A percentile compares a stretch with the other conserved stretches of the same genome.
Evolutionary conservation across 2,113 vertebrate species (phyloP).

Genomic region (Atlantisia rogersi): DNA sequence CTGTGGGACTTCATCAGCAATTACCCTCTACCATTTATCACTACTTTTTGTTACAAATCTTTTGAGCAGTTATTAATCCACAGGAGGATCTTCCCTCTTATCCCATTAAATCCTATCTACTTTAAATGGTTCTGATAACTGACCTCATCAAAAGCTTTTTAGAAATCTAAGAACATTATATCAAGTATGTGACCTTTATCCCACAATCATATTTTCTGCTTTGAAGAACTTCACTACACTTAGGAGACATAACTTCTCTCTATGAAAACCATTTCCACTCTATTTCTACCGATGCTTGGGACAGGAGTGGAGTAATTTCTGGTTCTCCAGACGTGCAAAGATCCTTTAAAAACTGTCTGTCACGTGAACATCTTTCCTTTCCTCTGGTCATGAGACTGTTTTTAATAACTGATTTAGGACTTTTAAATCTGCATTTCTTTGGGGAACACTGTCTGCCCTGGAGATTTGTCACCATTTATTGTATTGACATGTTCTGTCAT

Average conservation of each 20-base stretch:
- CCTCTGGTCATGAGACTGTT: not conserved
- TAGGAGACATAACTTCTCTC: not conserved
- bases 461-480: not conserved
- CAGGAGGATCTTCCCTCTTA: slow-evolving; percentile 43
- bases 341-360: not conserved
- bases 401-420: not conserved
- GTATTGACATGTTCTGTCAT: not conserved
- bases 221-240: slow-evolving; percentile 35
- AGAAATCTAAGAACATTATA: slow-evolving; percentile 52
- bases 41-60: slow-evolving; percentile 34
- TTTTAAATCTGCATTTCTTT: not conserved
- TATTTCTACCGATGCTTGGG: not conserved
- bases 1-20: slow-evolving; percentile 29
- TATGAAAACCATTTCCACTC: not conserved
- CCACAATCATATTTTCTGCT: slow-evolving; percentile 24
- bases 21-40: slow-evolving; percentile 42
- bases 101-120: slow-evolving; percentile 38
- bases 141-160: slow-evolving; percentile 61
- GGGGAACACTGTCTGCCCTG: fast-evolving
- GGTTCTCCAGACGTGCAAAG: not conserved
- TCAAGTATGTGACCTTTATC: slow-evolving; percentile 48
- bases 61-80: slow-evolving; percentile 40
- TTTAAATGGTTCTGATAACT: slow-evolving; percentile 53
- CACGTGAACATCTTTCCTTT: not conserved
- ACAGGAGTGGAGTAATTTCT: not conserved